A percentile compares a stretch with the other conserved stretches of the same genome.
These are phyloP conservation scores for Heteromyza rotundicornis DNA, from an alignment of 2,888 invertebrate genomes.

Conservation along the genomic window DNA sequence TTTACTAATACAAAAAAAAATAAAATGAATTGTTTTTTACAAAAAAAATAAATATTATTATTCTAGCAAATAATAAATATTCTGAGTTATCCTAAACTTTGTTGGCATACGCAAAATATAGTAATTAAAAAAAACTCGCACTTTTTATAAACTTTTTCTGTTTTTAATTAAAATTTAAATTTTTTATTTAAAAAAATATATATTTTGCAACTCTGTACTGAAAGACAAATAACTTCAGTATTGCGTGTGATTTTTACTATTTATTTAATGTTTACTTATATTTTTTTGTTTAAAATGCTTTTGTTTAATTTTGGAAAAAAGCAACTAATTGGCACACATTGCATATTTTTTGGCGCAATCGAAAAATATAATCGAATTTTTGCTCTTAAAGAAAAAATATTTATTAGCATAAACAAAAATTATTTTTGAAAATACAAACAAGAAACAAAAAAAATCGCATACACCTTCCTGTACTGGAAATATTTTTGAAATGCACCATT, in stretches of 20 bases:
- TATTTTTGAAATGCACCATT: slow-evolving; percentile 43
- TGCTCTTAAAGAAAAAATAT: slow-evolving; percentile 41
- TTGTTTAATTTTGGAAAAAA: not conserved
- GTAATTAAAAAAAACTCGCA: not conserved
- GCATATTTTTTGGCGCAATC: slow-evolving; percentile 58
- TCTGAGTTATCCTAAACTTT: not conserved
- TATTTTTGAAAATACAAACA: slow-evolving; percentile 30
- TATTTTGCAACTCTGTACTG: too few species aligned
- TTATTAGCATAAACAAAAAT: slow-evolving; percentile 28
- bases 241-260: too few species aligned
- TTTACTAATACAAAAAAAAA: not conserved
- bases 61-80: not conserved
- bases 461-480: slow-evolving; percentile 29
- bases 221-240: too few species aligned
- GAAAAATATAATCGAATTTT: slow-evolving; percentile 35
- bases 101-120: not conserved
- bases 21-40: not conserved
- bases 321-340: slow-evolving; percentile 47
- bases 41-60: not conserved
- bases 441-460: slow-evolving; percentile 26
- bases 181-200: too few species aligned
- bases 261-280: too few species aligned
- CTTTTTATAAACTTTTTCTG: too few species aligned
- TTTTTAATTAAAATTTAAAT: too few species aligned
- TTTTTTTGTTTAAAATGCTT: not conserved